These are phyloP conservation scores for Druon quercuslanigerum DNA, from an alignment of 1,140 invertebrate genomes.

Conservation along the genomic window DNA sequence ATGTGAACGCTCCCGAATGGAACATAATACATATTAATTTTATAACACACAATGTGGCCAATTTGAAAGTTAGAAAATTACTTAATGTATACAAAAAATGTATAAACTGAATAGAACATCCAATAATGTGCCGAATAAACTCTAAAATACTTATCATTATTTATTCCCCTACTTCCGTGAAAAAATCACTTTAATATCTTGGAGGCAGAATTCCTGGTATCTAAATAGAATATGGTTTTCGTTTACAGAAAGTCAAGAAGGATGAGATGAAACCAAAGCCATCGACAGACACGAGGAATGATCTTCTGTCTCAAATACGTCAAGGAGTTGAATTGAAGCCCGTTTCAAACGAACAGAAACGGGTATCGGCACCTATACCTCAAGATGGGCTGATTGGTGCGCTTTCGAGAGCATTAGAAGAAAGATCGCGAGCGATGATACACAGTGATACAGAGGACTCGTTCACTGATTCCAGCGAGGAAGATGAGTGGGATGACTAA, in stretches of 20 bases:
- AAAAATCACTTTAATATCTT: too few relatives aligned
- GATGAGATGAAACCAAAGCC: slow-evolving; percentile 62
- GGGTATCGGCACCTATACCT: slow-evolving; percentile 55
- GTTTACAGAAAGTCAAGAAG: slow-evolving; percentile 78
- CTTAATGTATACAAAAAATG: too few relatives aligned
- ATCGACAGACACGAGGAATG: slow-evolving; percentile 78
- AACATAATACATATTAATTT: too few relatives aligned
- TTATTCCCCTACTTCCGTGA: too few relatives aligned
- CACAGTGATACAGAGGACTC: slow-evolving; percentile 80
- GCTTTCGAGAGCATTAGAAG: slow-evolving; percentile 85
- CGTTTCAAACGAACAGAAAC: slow-evolving; percentile 69
- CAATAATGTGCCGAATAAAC: too few relatives aligned
- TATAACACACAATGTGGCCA: too few relatives aligned
- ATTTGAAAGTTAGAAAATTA: too few relatives aligned
- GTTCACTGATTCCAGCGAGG: slow-evolving; percentile 78
- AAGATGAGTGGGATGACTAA: slow-evolving; percentile 84
- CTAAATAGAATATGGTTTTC: neutral
- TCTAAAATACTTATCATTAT: too few relatives aligned
- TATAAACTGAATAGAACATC: too few relatives aligned
- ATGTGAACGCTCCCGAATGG: too few relatives aligned
- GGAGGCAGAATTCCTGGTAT: too few relatives aligned
- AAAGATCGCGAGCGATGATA: slow-evolving; percentile 83
- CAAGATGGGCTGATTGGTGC: slow-evolving; percentile 85
- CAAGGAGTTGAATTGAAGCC: slow-evolving; percentile 86
- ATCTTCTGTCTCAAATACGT: slow-evolving; percentile 87